Percentiles rank a stretch among this genome's conserved stretches.
phyloP scores from a whole-genome alignment of 2,113 vertebrate species.

The Brachirus orientalis region DNA sequence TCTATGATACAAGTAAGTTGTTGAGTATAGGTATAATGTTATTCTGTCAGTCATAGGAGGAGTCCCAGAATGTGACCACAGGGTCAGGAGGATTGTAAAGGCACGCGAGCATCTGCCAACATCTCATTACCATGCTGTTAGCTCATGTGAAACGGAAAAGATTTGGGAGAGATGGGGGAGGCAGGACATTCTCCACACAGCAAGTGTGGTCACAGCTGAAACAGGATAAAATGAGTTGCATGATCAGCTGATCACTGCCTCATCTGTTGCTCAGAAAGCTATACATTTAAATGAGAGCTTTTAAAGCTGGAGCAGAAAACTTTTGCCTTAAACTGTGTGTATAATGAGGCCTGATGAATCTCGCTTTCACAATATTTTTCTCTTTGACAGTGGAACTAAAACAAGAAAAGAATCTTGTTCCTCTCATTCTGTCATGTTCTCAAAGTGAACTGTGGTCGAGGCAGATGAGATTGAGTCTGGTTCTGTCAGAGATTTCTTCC shows the following conservation, averaged over 20 bases:
- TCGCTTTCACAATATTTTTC: too few relatives aligned
- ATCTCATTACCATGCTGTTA: conserved; percentile 91
- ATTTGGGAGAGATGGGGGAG: conserved; percentile 42
- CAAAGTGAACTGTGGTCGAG: too few relatives aligned
- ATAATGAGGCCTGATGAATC: too few relatives aligned
- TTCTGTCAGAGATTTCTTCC: too few relatives aligned
- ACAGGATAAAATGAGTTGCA: not conserved
- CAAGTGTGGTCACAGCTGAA: conserved; percentile 8
- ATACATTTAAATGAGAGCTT: not conserved
- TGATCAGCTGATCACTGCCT: conserved; percentile 21
- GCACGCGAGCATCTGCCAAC: conserved; percentile 95
- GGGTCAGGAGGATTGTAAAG: conserved; percentile 91
- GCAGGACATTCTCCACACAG: not conserved
- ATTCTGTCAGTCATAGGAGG: conserved; percentile 21
- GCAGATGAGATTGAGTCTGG: too few relatives aligned
- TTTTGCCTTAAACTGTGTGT: too few relatives aligned
- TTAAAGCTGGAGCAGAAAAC: too few relatives aligned
- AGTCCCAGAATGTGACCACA: conserved; percentile 81
- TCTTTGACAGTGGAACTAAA: too few relatives aligned
- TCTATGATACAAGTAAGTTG: not conserved
- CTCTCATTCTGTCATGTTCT: too few relatives aligned
- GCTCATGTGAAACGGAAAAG: conserved; percentile 78
- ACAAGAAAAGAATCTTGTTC: too few relatives aligned
- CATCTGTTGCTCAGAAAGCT: not conserved
- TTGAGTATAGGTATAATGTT: not conserved